Evolutionary conservation across 2,888 invertebrate species (phyloP), one percentile per base, ranked within the genome.

Genomic region (Dorcus hopei): DNA sequence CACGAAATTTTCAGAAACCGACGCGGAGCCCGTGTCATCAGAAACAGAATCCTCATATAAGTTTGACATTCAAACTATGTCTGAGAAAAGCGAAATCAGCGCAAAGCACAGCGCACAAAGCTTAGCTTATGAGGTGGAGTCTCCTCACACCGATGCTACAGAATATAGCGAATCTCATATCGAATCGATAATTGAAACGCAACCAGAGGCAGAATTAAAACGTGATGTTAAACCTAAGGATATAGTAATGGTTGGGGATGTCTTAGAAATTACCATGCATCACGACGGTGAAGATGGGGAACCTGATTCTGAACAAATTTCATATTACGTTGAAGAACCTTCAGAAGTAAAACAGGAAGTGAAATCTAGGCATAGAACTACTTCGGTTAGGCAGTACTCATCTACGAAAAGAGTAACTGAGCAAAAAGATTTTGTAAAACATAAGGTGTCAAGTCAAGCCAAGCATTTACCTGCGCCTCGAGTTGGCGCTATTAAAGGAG

Each of bases 231-330:
- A 53, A 26, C 54, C 49, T 16, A 72, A 77, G 38, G 77, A 79
- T 65, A 79, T 80, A 47, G 68, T 73, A 9, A 79, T 80, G 79
- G 76, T 70, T 33, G 80, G 77, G 64, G 80, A 80, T 62, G 67
- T 80, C 2, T 62, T 80, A 23, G 74, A 80, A 70, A 74, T 80
- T 8, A 80, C 78, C 16, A 68, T 80, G n/a, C 73, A 70, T 41
- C 68, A 70, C 26, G 62, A 68, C 39, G 62, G 63, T 19, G 47
- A 38, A 14, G 49, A 53, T 4, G 49, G 49, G 1, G 49, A 14
- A 9, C 6, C 61, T 52, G 33, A 49, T 45, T 43, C 11, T 56
- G 49, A 54, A n/a, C 26, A 33, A n/a, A 38, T 14, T 33, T 33
- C 26, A 19, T 45, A 45, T 45, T n/a, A 19, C 6, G 9, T 45